A percentile compares a stretch with the other conserved stretches of the same genome.
Evolutionary conservation across 2,113 vertebrate species (phyloP).

Genomic region (Plectropomus leopardus): DNA sequence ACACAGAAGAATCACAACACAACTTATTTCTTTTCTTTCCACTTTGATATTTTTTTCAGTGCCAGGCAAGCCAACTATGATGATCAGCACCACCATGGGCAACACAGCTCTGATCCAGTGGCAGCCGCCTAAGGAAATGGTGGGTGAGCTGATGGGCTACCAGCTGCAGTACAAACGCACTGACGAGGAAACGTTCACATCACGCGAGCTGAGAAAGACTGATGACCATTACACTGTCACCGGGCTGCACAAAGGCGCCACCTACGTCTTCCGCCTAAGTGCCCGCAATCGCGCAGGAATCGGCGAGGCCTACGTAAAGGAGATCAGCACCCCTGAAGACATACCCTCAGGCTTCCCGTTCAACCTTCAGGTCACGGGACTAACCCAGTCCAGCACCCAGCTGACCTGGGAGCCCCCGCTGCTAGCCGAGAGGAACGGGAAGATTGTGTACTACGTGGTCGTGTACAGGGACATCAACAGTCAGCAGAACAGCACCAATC

Average conservation of each 20-base stretch:
- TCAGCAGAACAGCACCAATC: conserved; percentile 91
- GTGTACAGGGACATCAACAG: conserved; percentile 98
- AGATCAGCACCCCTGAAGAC: conserved; percentile 93
- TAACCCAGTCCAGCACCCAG: conserved; percentile 94
- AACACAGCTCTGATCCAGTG: conserved; percentile 98
- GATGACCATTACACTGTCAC: conserved; percentile 95
- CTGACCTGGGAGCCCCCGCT: conserved; percentile 95
- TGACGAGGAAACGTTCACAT: conserved; percentile 90
- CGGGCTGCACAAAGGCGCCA: conserved; percentile 94
- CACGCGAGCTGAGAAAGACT: conserved; percentile 89
- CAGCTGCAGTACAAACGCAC: conserved; percentile 93
- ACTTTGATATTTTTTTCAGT: conserved; percentile 78
- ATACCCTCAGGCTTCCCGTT: conserved; percentile 92
- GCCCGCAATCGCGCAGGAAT: conserved; percentile 94
- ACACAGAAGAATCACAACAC: not conserved
- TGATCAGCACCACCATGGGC: conserved; percentile 96
- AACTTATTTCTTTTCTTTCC: not conserved
- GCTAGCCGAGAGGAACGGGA: conserved; percentile 92
- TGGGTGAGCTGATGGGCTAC: conserved; percentile 96
- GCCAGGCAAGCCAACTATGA: conserved; percentile 96
- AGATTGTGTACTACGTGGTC: conserved; percentile 90
- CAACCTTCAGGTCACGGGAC: conserved; percentile 92
- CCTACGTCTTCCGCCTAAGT: conserved; percentile 92
- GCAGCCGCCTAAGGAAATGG: conserved; percentile 97
- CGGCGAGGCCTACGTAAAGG: conserved; percentile 94